Base-by-base conservation (phyloP, 2,113 vertebrate species). In the Leptobrachium leishanense region DNA sequence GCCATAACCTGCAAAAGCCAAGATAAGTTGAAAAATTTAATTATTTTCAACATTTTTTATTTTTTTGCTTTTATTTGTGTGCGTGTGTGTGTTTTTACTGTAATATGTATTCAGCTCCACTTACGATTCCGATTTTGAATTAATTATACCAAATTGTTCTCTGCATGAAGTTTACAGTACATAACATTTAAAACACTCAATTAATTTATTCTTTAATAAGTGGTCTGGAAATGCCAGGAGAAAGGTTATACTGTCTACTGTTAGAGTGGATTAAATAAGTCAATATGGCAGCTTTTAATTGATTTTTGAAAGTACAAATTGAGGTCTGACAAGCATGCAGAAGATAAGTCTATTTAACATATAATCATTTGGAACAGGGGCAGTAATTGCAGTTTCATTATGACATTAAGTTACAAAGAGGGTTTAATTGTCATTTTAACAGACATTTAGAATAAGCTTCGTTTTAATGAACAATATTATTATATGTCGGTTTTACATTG, bases 281-380 rank as follows among this genome's bases (percentile, higher is more conserved):
- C 77, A 66, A 74, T 74, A 74, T 79, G 77, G 77, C 77, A 79
- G 77, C 70, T 79, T 79, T 79, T 79, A 74, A 79, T 79, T 74
- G 77, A 79, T 79, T 79, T 79, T 66, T 68, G 63, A 79, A 79
- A 79, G 39, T 64, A 68, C 77, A 79, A 74, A 79, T 74, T 79
- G 70, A 79, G 53, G 77, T 46, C 63, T 79, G 77, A 79, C 71
- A 79, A 66, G 71, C 70, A 74, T 79, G 70, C 77, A 59, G 63
- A 59, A 79, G 64, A 79, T 67, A 79, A 68, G 70, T 68, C 77
- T 73, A 59, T 79, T 79, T 74, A 79, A 79, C 12, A 53, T 68
- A 79, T 54, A 68, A 74, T 79, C 43, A 65, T 66, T 66, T 66
- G 62, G 46, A 74, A 75, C 68, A 66, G 69, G 68, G 62, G 69